Evolutionary conservation across 1,140 invertebrate genomes (phyloP).

Genomic region (Wiebesia pumilae): DNA sequence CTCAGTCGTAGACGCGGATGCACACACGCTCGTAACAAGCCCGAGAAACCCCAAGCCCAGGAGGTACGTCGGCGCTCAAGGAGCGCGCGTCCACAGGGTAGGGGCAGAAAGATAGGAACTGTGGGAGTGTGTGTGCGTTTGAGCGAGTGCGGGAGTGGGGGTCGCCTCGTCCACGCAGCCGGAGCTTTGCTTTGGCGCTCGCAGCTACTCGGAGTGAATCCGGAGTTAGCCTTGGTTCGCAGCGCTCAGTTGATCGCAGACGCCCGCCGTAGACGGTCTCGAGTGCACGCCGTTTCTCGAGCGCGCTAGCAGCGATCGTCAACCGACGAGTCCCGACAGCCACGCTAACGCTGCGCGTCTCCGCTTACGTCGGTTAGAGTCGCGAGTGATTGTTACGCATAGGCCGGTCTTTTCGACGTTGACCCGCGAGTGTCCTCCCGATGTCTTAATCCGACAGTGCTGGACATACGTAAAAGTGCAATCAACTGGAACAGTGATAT

Average conservation of each 20-base stretch:
- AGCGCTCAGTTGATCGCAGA: constrained; percentile 56
- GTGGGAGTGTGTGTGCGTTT: constrained; percentile 48
- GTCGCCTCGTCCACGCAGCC: constrained; percentile 58
- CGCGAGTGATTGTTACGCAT: too few relatives aligned
- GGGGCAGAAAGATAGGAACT: not conserved
- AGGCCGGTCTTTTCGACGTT: too few relatives aligned
- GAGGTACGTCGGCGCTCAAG: not conserved
- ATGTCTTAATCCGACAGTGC: not conserved
- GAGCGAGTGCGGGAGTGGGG: constrained; percentile 49
- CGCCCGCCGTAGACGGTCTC: constrained; percentile 45
- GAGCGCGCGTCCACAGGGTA: not conserved
- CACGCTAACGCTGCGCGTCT: not conserved
- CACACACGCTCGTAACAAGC: not conserved
- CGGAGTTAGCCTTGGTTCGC: constrained; percentile 34
- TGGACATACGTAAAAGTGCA: too few relatives aligned
- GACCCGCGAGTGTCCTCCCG: not conserved
- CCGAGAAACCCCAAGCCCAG: not conserved
- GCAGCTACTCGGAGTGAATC: constrained; percentile 40
- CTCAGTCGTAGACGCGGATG: constrained; percentile 9
- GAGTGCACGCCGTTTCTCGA: not conserved
- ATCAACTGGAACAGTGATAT: not conserved
- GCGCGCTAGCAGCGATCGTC: not conserved
- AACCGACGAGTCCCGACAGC: not conserved
- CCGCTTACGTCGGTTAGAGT: too few relatives aligned
- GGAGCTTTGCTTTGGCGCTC: constrained; percentile 50